Evolutionary conservation across 2,113 vertebrate species (phyloP).

Genomic region (Ochotona curzoniae): DNA sequence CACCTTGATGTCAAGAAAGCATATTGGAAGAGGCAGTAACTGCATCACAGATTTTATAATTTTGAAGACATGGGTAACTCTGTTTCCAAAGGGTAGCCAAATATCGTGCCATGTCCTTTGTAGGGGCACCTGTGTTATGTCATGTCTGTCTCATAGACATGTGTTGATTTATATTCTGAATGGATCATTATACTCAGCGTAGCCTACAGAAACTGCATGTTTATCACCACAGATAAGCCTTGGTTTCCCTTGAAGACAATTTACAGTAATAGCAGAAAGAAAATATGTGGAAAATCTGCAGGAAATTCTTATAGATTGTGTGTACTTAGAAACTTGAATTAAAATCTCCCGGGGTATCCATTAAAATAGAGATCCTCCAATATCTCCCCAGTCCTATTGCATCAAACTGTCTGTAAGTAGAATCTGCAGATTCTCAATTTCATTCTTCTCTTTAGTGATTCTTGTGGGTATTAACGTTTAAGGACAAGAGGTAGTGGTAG

Average conservation of each 20-base stretch:
- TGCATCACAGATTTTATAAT: neutral
- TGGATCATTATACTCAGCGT: neutral
- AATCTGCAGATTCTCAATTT: neutral
- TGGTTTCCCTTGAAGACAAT: neutral
- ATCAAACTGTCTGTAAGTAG: neutral
- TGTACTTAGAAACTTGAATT: neutral
- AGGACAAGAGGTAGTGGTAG: neutral
- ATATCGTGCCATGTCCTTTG: neutral
- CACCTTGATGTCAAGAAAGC: neutral
- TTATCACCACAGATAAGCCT: neutral
- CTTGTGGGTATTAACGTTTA: neutral
- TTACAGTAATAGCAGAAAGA: neutral
- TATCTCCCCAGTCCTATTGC: neutral
- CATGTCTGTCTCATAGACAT: neutral
- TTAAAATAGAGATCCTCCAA: neutral
- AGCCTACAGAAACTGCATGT: neutral
- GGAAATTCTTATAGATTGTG: neutral
- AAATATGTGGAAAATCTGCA: constrained; percentile 19
- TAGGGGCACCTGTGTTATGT: neutral
- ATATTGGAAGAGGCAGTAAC: neutral
- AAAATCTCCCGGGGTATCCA: neutral
- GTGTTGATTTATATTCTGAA: neutral
- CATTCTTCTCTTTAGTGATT: neutral
- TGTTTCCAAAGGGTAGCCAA: neutral
- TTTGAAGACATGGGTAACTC: neutral